These are phyloP conservation scores for Elaeidobius kamerunicus DNA, from an alignment of 2,888 invertebrate species.

Conservation along the genomic window DNA sequence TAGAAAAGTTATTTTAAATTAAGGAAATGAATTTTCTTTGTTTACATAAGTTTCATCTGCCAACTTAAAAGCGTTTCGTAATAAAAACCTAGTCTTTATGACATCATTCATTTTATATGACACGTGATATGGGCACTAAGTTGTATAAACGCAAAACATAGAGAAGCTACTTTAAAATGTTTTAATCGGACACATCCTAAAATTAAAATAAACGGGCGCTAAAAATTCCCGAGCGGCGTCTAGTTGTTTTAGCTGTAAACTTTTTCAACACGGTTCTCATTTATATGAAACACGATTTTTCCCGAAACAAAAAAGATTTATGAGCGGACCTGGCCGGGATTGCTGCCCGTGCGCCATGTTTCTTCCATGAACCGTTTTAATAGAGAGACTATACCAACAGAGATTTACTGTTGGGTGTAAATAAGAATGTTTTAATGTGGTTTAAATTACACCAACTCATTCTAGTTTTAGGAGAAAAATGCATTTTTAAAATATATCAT, in stretches of 20 bases:
- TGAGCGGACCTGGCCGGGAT: neutral
- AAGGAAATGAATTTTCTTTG: no score
- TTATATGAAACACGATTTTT: conserved; percentile 1
- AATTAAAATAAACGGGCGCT: conserved; percentile 13
- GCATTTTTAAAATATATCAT: no score
- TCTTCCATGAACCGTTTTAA: neutral
- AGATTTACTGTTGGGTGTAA: neutral
- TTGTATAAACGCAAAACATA: conserved; percentile 19
- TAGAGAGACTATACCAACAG: neutral
- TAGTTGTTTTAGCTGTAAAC: conserved; percentile 1
- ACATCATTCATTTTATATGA: conserved; percentile 16
- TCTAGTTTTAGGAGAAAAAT: no score
- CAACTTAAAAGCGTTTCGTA: conserved; percentile 2
- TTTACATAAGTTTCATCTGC: no score
- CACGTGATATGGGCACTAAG: conserved; percentile 10
- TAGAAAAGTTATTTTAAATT: no score
- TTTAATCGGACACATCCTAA: conserved; percentile 9
- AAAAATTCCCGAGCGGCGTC: neutral
- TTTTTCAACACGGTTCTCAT: conserved; percentile 4
- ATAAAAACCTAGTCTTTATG: conserved; percentile 9
- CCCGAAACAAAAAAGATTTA: conserved; percentile 3
- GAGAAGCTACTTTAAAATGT: conserved; percentile 4
- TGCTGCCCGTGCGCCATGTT: neutral
- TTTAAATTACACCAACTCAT: no score
- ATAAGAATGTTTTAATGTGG: no score